Base-by-base conservation (phyloP, 2,113 vertebrate species). In the Vombatus ursinus region DNA sequence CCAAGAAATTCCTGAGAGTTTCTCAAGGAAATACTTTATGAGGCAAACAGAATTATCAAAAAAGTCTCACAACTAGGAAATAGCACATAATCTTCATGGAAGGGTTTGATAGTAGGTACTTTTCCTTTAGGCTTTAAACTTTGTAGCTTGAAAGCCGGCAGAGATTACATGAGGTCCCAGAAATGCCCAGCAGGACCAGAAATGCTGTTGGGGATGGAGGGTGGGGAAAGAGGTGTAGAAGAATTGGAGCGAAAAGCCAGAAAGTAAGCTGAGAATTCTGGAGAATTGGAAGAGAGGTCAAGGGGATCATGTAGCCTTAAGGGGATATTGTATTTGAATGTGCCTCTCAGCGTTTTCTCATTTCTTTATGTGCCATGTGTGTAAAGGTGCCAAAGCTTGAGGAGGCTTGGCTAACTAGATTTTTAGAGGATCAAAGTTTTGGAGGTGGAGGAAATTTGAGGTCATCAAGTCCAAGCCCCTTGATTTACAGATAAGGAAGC, bases 21-120 rank as follows among this genome's bases (percentile, higher is more conserved):
- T 96, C 95, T 48, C 3, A 37, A 57, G 91, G 91, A 93, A 96
- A 77, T 11, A 93, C 9, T 19, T 94, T 49, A 50, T 92, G 50
- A 95, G 94, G 16, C 47, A 89, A 95, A 89, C 3, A 44, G 16
- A 25, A 84, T 91, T 68, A 91, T 93, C 57, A 90, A 90, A 91
- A 84, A 49, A 44, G 23, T 19, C 37, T 2, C 31, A 26, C 49
- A 50, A 0, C 2, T 48, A 23, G 53, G 47, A 92, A 50, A 93
- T 53, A 52, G 31, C 23, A 44, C 49, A 84, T 25, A 22, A 50
- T 93, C 49, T 94, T 90, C 90, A 90, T 31, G 31, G 90, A 25
- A 8, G 28, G 24, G 28, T 90, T 90, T 90, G 90, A 28, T 90
- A 49, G 68, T 44, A n/a, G 19, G n/a, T 84, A 44, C 19, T 90